phyloP scores from a whole-genome alignment of 2,888 invertebrate species.

The Athripsodes cinereus region DNA sequence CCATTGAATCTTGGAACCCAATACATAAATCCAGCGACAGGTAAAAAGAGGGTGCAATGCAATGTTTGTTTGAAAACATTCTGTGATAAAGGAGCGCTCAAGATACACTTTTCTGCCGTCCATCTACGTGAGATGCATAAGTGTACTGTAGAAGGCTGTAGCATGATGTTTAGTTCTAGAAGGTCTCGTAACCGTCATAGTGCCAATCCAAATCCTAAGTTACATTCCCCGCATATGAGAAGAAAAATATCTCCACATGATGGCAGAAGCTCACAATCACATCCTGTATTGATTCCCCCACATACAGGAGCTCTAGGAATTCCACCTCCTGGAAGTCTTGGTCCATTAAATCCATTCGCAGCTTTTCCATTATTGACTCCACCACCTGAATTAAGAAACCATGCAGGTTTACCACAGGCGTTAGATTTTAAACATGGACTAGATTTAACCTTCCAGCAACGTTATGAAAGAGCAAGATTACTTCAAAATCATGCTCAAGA shows the following conservation, averaged over 20 bases:
- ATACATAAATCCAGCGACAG: slow-evolving; percentile 87
- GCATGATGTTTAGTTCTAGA: slow-evolving; percentile 98
- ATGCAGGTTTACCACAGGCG: slow-evolving; percentile 42
- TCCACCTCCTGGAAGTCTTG: slow-evolving; percentile 45
- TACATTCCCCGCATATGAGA: slow-evolving; percentile 91
- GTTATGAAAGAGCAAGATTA: slow-evolving; percentile 40
- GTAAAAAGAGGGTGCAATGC: slow-evolving; percentile 96
- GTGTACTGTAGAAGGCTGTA: slow-evolving; percentile 97
- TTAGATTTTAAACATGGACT: slow-evolving; percentile 61
- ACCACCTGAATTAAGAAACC: slow-evolving; percentile 58
- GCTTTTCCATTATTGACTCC: slow-evolving; percentile 73
- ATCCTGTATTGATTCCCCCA: slow-evolving; percentile 72
- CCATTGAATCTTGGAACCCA: slow-evolving; percentile 82
- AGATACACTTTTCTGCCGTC: slow-evolving; percentile 98
- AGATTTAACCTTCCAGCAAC: slow-evolving; percentile 50
- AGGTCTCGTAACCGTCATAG: slow-evolving; percentile 94
- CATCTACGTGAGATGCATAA: slow-evolving; percentile 99
- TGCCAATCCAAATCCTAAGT: slow-evolving; percentile 96
- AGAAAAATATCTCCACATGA: slow-evolving; percentile 93
- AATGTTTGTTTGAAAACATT: slow-evolving; percentile 98
- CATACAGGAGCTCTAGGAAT: slow-evolving; percentile 57
- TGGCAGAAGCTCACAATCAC: slow-evolving; percentile 82
- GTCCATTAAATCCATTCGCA: slow-evolving; percentile 63
- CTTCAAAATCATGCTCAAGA: slow-evolving; percentile 36
- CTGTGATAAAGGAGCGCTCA: slow-evolving; percentile 98